phyloP scores from a whole-genome alignment of 2,888 invertebrate genomes.

The Apeira syringaria region DNA sequence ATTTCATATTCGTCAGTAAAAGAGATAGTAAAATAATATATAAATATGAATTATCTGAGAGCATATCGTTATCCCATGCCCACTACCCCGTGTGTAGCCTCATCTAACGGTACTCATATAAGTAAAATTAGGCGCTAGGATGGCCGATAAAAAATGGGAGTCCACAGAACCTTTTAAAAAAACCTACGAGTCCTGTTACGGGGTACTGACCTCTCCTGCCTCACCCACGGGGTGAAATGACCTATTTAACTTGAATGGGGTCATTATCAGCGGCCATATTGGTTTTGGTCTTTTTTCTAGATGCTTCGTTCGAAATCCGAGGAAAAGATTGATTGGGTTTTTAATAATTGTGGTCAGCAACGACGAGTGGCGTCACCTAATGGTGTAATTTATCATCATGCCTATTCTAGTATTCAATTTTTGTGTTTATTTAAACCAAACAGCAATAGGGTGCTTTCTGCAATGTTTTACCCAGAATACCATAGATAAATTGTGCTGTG shows the following conservation, averaged over 20 bases:
- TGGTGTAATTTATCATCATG: too few species aligned
- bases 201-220: slow-evolving; percentile 65
- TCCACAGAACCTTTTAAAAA: slow-evolving; percentile 56
- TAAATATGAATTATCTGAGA: slow-evolving; percentile 46
- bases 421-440: too few species aligned
- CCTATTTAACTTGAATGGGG: slow-evolving; percentile 76
- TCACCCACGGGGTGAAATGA: slow-evolving; percentile 68
- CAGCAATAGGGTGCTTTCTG: too few species aligned
- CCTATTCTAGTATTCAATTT: too few species aligned
- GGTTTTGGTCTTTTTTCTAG: slow-evolving; percentile 35
- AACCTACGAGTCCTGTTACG: slow-evolving; percentile 74
- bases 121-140: slow-evolving; percentile 71
- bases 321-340: slow-evolving; percentile 33
- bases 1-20: too few species aligned
- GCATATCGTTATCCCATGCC: slow-evolving; percentile 42
- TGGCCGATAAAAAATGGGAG: slow-evolving; percentile 74
- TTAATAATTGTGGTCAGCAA: slow-evolving; percentile 15
- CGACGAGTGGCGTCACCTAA: too few species aligned
- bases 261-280: slow-evolving; percentile 54
- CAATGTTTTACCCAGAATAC: too few species aligned
- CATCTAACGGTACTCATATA: slow-evolving; percentile 74
- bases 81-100: slow-evolving; percentile 39
- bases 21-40: too few species aligned
- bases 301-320: slow-evolving; percentile 28
- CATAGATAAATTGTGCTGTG: too few species aligned